A percentile compares a stretch with the other conserved stretches of the same genome.
phyloP scores from a whole-genome alignment of 2,888 invertebrate species.

The Saturnia japonica region DNA sequence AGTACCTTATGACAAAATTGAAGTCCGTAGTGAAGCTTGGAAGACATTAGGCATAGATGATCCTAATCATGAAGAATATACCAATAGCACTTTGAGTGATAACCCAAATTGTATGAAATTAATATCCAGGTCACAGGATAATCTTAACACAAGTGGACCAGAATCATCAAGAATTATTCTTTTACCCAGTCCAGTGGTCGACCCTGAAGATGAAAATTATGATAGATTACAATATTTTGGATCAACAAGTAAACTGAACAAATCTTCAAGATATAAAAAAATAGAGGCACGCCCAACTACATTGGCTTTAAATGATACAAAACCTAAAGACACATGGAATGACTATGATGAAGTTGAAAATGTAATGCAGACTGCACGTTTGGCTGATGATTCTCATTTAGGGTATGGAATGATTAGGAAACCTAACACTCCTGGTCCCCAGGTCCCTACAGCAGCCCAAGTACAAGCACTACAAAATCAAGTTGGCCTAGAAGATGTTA shows the following conservation, averaged over 20 bases:
- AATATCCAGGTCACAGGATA: constrained; percentile 78
- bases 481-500: constrained; percentile 77
- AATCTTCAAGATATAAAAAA: constrained; percentile 86
- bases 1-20: constrained; percentile 88
- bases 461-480: constrained; percentile 71
- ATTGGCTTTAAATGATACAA: constrained; percentile 69
- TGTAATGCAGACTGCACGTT: constrained; percentile 85
- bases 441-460: constrained; percentile 78
- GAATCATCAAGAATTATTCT: constrained; percentile 81
- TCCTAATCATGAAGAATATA: constrained; percentile 86
- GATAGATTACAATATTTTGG: constrained; percentile 92
- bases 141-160: constrained; percentile 70
- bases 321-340: constrained; percentile 82
- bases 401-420: constrained; percentile 91
- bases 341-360: constrained; percentile 90
- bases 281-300: constrained; percentile 84
- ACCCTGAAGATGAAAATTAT: constrained; percentile 84
- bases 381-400: constrained; percentile 90
- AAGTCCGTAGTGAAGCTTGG: constrained; percentile 91
- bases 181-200: constrained; percentile 73
- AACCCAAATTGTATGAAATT: constrained; percentile 75
- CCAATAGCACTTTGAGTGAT: constrained; percentile 67
- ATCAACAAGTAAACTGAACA: constrained; percentile 85
- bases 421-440: constrained; percentile 79
- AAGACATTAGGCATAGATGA: constrained; percentile 89